A percentile compares a stretch with the other conserved stretches of the same genome.
phyloP scores from a whole-genome alignment of 2,888 invertebrate genomes.

The Acleris cristana region DNA sequence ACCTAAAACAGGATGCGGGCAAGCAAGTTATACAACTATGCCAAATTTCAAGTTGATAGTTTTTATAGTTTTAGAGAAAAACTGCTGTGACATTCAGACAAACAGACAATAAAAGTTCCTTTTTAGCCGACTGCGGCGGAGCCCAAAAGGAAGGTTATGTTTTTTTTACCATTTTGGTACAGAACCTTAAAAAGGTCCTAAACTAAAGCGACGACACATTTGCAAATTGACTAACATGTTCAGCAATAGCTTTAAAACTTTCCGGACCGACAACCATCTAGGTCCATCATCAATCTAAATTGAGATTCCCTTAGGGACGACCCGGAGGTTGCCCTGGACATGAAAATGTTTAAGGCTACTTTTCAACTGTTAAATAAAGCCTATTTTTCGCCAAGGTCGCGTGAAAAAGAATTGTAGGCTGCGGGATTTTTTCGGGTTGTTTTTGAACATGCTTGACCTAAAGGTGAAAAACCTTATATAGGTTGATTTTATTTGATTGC shows the following conservation, averaged over 20 bases:
- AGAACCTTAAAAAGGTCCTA: not conserved
- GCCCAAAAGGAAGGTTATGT: too few species aligned
- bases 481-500: too few species aligned
- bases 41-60: too few species aligned
- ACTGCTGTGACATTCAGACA: too few species aligned
- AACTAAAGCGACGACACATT: constrained; percentile 9
- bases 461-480: too few species aligned
- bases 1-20: too few species aligned
- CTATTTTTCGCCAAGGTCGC: constrained; percentile 3
- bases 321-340: constrained; percentile 3
- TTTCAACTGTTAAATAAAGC: constrained; percentile 17
- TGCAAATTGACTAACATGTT: constrained; percentile 21
- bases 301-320: constrained; percentile 11
- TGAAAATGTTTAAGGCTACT: constrained; percentile 20
- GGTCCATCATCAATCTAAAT: constrained; percentile 30
- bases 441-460: too few species aligned
- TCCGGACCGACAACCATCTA: constrained; percentile 5
- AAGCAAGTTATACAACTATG: too few species aligned
- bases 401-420: not conserved
- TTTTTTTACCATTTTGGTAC: not conserved
- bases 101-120: too few species aligned
- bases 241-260: constrained; percentile 10
- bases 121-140: too few species aligned
- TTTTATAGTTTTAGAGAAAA: too few species aligned
- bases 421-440: not conserved